Base-by-base conservation (phyloP, 2,888 invertebrate genomes). In the Chalcis sispes region DNA sequence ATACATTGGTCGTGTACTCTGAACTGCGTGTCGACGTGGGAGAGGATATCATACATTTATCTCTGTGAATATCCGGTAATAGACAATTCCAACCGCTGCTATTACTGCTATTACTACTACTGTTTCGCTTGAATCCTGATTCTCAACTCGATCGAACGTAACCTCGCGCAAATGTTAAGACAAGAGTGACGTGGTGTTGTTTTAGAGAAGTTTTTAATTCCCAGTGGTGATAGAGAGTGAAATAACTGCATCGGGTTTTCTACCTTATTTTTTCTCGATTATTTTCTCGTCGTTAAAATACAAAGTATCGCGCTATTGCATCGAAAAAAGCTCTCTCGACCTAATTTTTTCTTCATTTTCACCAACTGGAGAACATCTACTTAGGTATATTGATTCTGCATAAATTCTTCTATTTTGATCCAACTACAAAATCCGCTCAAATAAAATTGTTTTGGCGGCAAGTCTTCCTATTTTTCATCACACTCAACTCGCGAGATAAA, bases 111-210 rank as follows among this genome's bases (percentile, higher is more conserved):
- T n/a, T n/a, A n/a, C n/a, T n/a, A n/a, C n/a, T n/a, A n/a, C n/a
- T n/a, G n/a, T n/a, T n/a, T n/a, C n/a, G n/a, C n/a, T n/a, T n/a
- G n/a, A n/a, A n/a, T n/a, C n/a, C n/a, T n/a, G n/a, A n/a, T n/a
- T n/a, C n/a, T n/a, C n/a, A n/a, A n/a, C n/a, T 50, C 20, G 42
- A 18, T 36, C 42, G 52, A 64, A 66, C 73, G 69, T 61, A 69
- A 62, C 65, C 67, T 54, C 36, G 61, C 50, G n/a, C 4, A n/a
- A n/a, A n/a, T n/a, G n/a, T n/a, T n/a, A n/a, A n/a, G n/a, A n/a
- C n/a, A n/a, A 5, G 20, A 62, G 58, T 65, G 64, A 64, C 59
- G 66, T 73, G 61, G 66, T 66, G 29, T n/a, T 65, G 50, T 29
- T 25, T 1, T 25, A 7, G 46, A n/a, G 7, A 27, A 40, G 23